These are phyloP conservation scores for Montipora cactus DNA, from an alignment of 64 coral and sea anemone genomes.

Conservation along the genomic window DNA sequence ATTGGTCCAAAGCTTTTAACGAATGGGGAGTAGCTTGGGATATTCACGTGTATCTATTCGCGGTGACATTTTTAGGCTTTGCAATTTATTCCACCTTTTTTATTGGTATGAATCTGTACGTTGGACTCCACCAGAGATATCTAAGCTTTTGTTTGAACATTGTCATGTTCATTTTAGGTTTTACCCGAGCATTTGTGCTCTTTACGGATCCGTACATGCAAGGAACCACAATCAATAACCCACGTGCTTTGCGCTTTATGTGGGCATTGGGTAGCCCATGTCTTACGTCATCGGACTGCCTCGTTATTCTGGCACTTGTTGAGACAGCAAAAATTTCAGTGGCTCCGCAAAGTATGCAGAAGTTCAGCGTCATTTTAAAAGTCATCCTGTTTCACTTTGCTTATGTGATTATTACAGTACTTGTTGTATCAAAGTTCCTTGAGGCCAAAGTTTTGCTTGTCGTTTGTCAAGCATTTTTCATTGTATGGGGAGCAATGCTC, in stretches of 20 bases:
- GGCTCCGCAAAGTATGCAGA: conserved; percentile 12
- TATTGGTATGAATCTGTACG: not conserved
- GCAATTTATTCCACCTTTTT: not conserved
- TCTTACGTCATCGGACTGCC: conserved; percentile 23
- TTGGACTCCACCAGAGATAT: not conserved
- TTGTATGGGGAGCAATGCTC: conserved; percentile 21
- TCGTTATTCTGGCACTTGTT: conserved; percentile 47
- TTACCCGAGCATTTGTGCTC: conserved; percentile 59
- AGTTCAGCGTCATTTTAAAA: not conserved
- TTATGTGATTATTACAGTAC: conserved; percentile 5
- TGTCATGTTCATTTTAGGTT: conserved; percentile 48
- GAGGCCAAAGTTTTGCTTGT: conserved; percentile 11
- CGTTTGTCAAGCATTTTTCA: conserved; percentile 11
- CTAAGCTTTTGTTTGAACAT: conserved; percentile 23
- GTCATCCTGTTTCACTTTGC: conserved; percentile 48
- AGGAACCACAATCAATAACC: conserved; percentile 31
- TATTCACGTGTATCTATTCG: conserved; percentile 49
- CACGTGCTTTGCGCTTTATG: conserved; percentile 3
- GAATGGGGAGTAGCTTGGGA: conserved; percentile 68
- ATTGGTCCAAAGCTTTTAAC: conserved; percentile 33
- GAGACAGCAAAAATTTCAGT: conserved; percentile 37
- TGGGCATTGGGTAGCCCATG: conserved; percentile 59
- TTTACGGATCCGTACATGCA: conserved; percentile 70
- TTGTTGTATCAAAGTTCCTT: conserved; percentile 27
- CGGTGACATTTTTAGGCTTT: conserved; percentile 33